A percentile compares a stretch with the other conserved stretches of the same genome.
These are phyloP conservation scores for Murina feae DNA, from an alignment of 2,113 vertebrate species.

Conservation along the genomic window DNA sequence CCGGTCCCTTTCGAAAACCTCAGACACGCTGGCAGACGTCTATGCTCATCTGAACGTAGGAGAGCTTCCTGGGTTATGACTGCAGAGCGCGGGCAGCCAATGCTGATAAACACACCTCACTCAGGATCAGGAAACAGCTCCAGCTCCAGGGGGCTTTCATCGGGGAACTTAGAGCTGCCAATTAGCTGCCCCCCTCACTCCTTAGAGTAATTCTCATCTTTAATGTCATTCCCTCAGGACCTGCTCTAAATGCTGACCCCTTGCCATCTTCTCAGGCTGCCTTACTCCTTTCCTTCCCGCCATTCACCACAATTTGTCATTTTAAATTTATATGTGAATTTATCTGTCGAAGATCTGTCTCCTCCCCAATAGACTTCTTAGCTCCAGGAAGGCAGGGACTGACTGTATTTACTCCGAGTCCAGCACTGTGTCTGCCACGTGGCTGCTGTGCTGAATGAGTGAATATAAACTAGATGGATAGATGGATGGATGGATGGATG, in stretches of 20 bases:
- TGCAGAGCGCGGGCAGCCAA: rapidly evolving
- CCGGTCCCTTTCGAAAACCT: neutral
- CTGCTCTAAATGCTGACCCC: neutral
- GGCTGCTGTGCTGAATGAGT: neutral
- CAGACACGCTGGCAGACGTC: neutral
- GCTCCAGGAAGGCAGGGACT: neutral
- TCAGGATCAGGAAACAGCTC: neutral
- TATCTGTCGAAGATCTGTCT: neutral
- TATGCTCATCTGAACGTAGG: neutral
- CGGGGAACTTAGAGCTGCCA: neutral
- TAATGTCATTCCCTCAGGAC: neutral
- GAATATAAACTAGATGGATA: neutral
- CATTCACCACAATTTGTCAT: neutral
- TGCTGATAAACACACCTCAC: rapidly evolving
- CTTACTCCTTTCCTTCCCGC: neutral
- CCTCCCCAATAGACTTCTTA: neutral
- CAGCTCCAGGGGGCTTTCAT: rapidly evolving
- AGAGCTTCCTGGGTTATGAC: neutral
- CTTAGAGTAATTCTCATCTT: neutral
- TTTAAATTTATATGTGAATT: conserved; percentile 10
- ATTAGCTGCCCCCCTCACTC: neutral
- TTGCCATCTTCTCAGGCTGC: neutral
- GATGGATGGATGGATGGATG: neutral
- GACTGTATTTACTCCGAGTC: neutral
- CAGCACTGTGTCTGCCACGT: neutral